Evolutionary conservation across 1,140 invertebrate species (phyloP).

Genomic region (Ylistrum balloti): DNA sequence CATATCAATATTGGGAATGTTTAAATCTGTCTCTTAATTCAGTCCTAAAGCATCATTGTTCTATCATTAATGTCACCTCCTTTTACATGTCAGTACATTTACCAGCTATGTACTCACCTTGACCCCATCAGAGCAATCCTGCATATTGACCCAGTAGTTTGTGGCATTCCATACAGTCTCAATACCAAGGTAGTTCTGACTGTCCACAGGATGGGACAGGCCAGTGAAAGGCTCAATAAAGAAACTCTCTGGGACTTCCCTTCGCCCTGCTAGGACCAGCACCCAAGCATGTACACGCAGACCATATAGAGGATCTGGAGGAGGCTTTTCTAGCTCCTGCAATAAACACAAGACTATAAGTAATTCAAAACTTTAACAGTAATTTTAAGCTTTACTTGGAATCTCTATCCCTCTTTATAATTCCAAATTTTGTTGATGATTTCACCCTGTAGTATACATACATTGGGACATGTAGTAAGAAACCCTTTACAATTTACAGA

Average conservation of each 20-base stretch:
- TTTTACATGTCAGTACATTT: too few species aligned
- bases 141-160: conserved; percentile 93
- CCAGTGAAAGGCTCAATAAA: conserved; percentile 94
- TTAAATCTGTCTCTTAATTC: too few species aligned
- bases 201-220: conserved; percentile 84
- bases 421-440: too few species aligned
- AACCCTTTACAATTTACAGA: too few species aligned
- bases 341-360: conserved; percentile 46
- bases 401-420: too few species aligned
- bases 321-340: conserved; percentile 86
- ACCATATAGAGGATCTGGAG: conserved; percentile 88
- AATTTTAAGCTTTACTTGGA: too few species aligned
- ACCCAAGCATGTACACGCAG: conserved; percentile 93
- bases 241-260: conserved; percentile 86
- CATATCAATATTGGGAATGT: neutral
- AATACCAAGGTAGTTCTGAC: conserved; percentile 88
- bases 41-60: too few species aligned
- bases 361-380: neutral
- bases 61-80: too few species aligned
- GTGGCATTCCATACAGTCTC: conserved; percentile 93
- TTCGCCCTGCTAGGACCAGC: conserved; percentile 86
- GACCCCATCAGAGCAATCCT: conserved; percentile 84
- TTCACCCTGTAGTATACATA: too few species aligned
- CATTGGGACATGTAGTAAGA: too few species aligned
- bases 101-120: too few species aligned